Base-by-base conservation (phyloP, 2,888 invertebrate genomes). In the Scrobipalpa costella region DNA sequence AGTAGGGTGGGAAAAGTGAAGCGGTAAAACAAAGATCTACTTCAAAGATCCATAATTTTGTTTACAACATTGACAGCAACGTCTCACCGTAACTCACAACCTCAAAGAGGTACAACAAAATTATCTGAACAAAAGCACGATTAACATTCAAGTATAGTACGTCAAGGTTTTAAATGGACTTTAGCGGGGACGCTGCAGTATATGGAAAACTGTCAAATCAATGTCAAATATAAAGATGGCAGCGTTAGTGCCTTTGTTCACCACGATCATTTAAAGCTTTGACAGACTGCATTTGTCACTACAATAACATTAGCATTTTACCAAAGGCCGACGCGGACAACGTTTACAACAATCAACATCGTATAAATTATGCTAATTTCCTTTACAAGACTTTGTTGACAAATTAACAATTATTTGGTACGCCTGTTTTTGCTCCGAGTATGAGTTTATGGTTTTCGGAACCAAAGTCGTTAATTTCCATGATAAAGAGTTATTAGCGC, bases 361-460 rank as follows among this genome's bases (percentile, higher is more conserved):
- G 73, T 69, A 71, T 74, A 74, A 71, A 75, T 77, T 79, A 79
- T 79, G 77, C 65, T 70, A 78, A 77, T 79, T 64, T 57, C 17
- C 65, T 68, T 71, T 67, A 71, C 68, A 70, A 65, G 68, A 57
- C 63, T 40, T 58, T 58, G 50, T 63, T 59, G 61, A 55, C 60
- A 47, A 55, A 38, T 64, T 61, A n/a, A 67, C 68, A 68, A 68
- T 63, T 63, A 67, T 57, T 63, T 50, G 44, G n/a, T 21, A 40
- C 27, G 55, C 38, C 58, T 49, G 33, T 60, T 15, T 60, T 60
- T 49, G 19, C 11, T 9, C 19, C 5, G 13, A 58, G 40, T 27
- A 38, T 34, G 58, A 58, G 19, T 27, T 58, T 21, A 58, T 58
- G 58, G 58, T 58, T 58, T 58, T 58, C 7, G 58, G 58, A 58